Evolutionary conservation across 2,113 vertebrate genomes (phyloP).

Genomic region (Tichodroma muraria): DNA sequence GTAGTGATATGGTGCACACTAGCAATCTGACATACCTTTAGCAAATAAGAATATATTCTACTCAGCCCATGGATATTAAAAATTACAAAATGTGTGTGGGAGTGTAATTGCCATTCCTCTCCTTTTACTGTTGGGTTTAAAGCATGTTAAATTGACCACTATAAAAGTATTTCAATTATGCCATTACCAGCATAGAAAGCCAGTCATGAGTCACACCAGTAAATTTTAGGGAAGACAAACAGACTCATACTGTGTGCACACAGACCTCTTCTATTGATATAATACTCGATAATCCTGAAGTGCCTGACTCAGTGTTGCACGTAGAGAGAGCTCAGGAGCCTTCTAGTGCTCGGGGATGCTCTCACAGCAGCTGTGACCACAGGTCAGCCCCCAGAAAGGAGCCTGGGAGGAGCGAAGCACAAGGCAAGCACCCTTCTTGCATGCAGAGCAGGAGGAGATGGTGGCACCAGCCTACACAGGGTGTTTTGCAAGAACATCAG

Average conservation of each 20-base stretch:
- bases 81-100: background rate
- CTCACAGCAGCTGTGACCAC: background rate
- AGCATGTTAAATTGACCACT: constrained; percentile 39
- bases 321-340: background rate
- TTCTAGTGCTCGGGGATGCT: background rate
- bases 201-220: constrained; percentile 19
- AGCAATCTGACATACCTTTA: background rate
- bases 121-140: background rate
- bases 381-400: background rate
- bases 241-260: constrained; percentile 21
- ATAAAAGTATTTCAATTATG: constrained; percentile 33
- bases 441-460: fast-evolving
- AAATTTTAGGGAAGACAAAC: constrained; percentile 53
- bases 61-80: background rate
- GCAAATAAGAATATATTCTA: background rate
- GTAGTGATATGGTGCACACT: background rate
- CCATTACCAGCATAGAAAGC: background rate
- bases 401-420: background rate
- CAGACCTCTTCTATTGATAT: constrained; percentile 43
- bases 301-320: background rate
- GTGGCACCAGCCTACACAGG: fast-evolving
- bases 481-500: background rate
- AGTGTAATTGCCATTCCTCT: constrained; percentile 10
- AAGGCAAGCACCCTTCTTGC: background rate
- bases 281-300: background rate